phyloP scores from a whole-genome alignment of 2,113 vertebrate genomes.

The Cisticola juncidis region DNA sequence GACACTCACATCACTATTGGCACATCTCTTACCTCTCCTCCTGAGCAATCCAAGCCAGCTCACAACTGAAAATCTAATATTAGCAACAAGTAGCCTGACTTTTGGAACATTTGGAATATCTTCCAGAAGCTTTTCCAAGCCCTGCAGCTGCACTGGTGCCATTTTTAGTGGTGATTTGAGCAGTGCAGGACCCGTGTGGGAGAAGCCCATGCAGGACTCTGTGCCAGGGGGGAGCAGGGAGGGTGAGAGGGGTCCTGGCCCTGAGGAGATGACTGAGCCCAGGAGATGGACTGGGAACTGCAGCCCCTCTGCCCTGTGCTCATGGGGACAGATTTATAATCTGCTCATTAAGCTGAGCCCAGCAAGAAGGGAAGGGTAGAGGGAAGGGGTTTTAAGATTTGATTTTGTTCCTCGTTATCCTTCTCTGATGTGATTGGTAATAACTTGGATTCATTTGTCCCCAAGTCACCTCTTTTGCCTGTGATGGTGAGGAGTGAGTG shows the following conservation, averaged over 20 bases:
- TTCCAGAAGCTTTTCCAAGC: background rate
- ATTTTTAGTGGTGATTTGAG: background rate
- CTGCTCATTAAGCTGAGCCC: background rate
- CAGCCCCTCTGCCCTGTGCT: background rate
- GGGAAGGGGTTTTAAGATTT: background rate
- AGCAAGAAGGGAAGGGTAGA: background rate
- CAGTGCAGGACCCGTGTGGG: fast-evolving
- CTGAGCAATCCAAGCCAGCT: background rate
- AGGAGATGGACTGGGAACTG: background rate
- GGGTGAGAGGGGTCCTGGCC: background rate
- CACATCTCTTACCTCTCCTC: background rate
- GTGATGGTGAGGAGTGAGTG: background rate
- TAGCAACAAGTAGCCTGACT: background rate
- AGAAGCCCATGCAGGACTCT: background rate
- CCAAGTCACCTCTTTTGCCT: background rate
- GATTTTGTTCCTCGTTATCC: background rate
- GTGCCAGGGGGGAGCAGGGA: background rate
- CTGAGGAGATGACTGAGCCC: background rate
- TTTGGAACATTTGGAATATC: background rate
- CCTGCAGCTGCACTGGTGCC: background rate
- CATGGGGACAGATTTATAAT: background rate
- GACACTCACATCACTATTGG: background rate
- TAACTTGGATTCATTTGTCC: background rate
- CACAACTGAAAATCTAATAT: background rate
- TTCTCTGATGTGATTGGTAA: background rate